A percentile compares a stretch with the other conserved stretches of the same genome.
Evolutionary conservation across 2,888 invertebrate genomes (phyloP).

Genomic region (Eupithecia subfuscata): DNA sequence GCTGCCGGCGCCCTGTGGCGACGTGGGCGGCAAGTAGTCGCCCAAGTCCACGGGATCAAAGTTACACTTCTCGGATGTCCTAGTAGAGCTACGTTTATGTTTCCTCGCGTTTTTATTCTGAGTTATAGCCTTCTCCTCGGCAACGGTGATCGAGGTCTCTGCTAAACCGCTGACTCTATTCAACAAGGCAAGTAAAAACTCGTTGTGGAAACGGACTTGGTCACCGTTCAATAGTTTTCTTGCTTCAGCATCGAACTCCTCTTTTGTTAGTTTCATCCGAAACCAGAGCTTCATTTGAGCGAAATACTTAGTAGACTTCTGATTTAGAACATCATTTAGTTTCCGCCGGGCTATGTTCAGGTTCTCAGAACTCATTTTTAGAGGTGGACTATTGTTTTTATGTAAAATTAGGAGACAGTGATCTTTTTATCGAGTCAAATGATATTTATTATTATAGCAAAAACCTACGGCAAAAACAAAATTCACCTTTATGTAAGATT

Average conservation of each 20-base stretch:
- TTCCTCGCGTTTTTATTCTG: constrained; percentile 75
- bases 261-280: constrained; percentile 89
- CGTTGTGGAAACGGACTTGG: constrained; percentile 92
- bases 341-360: constrained; percentile 85
- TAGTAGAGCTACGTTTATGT: constrained; percentile 79
- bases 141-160: constrained; percentile 73
- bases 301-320: constrained; percentile 88
- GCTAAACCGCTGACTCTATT: constrained; percentile 87
- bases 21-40: constrained; percentile 84
- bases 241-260: constrained; percentile 92
- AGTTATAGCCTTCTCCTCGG: constrained; percentile 73
- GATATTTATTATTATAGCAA: no score
- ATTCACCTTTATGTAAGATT: no score
- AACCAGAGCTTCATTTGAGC: constrained; percentile 91
- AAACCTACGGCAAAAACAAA: no score
- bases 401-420: neutral
- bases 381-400: neutral
- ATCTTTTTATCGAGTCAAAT: no score
- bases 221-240: constrained; percentile 88
- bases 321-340: constrained; percentile 86
- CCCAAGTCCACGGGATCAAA: constrained; percentile 85
- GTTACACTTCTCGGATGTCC: constrained; percentile 83
- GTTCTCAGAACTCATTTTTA: constrained; percentile 67
- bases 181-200: constrained; percentile 91
- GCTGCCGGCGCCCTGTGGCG: constrained; percentile 79